These are phyloP conservation scores for Leuciscus idus DNA, from an alignment of 2,113 vertebrate species.

Conservation along the genomic window DNA sequence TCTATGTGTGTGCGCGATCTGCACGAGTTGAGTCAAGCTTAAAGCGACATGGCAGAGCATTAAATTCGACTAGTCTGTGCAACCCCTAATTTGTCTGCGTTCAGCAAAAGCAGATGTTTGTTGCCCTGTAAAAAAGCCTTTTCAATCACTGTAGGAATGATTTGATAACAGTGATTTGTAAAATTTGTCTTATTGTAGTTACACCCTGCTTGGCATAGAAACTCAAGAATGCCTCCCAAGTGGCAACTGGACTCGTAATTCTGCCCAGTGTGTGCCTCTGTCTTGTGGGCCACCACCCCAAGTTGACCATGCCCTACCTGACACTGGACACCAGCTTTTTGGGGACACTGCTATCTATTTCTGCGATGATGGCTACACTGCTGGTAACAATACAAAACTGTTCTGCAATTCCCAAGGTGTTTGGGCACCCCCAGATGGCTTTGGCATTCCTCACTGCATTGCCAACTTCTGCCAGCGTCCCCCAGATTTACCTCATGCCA, in stretches of 20 bases:
- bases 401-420: constrained; percentile 88
- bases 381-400: constrained; percentile 88
- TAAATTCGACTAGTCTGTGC: too few relatives aligned
- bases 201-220: constrained; percentile 86
- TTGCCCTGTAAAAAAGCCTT: neutral
- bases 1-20: too few relatives aligned
- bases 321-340: constrained; percentile 88
- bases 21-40: too few relatives aligned
- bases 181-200: constrained; percentile 71
- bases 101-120: neutral
- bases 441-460: constrained; percentile 83
- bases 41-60: too few relatives aligned
- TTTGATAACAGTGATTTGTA: neutral
- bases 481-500: constrained; percentile 81
- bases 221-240: constrained; percentile 84
- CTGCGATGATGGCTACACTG: constrained; percentile 90
- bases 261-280: constrained; percentile 89
- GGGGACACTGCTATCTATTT: constrained; percentile 93
- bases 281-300: constrained; percentile 92
- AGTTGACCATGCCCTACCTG: constrained; percentile 89
- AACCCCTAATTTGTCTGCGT: too few relatives aligned
- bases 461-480: constrained; percentile 95
- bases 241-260: constrained; percentile 85
- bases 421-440: constrained; percentile 87
- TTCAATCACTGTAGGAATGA: neutral